These are phyloP conservation scores for Parasteatoda lunata DNA, from an alignment of 2,888 invertebrate species.

Conservation along the genomic window DNA sequence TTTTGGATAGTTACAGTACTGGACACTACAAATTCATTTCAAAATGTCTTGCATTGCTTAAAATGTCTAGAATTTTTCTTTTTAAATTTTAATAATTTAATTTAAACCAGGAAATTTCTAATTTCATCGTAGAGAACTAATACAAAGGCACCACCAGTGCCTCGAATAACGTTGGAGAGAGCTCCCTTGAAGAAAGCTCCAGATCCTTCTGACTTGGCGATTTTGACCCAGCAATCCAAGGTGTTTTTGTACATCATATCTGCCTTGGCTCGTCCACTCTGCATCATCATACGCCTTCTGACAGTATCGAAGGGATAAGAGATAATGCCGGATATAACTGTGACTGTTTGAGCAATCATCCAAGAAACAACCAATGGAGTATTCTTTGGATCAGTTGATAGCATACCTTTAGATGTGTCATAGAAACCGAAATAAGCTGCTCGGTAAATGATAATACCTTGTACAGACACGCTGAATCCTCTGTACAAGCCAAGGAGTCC, in stretches of 20 bases:
- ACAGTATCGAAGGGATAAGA: constrained; percentile 80
- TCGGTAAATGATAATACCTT: constrained; percentile 77
- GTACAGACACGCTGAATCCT: constrained; percentile 77
- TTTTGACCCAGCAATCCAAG: constrained; percentile 75
- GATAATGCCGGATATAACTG: constrained; percentile 76
- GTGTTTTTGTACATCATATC: constrained; percentile 76
- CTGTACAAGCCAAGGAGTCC: constrained; percentile 76
- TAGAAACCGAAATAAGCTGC: constrained; percentile 77
- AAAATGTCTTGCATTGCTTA: not conserved
- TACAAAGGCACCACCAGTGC: constrained; percentile 75
- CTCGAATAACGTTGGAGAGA: constrained; percentile 74
- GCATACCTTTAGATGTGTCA: constrained; percentile 76
- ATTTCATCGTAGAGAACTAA: constrained; percentile 75
- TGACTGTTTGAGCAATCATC: constrained; percentile 74
- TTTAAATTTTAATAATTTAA: not conserved
- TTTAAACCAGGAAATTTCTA: constrained; percentile 71
- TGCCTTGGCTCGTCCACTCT: constrained; percentile 75
- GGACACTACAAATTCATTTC: not conserved
- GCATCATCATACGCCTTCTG: constrained; percentile 79
- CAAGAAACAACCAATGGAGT: constrained; percentile 74
- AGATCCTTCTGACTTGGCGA: constrained; percentile 74
- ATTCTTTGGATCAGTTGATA: constrained; percentile 73
- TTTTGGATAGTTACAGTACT: not conserved
- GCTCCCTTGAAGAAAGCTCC: constrained; percentile 73
- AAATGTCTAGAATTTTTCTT: not conserved